Conservation (phyloP, 2,797 vertebrate species). For the Chrysocyon brachyurus region DNA sequence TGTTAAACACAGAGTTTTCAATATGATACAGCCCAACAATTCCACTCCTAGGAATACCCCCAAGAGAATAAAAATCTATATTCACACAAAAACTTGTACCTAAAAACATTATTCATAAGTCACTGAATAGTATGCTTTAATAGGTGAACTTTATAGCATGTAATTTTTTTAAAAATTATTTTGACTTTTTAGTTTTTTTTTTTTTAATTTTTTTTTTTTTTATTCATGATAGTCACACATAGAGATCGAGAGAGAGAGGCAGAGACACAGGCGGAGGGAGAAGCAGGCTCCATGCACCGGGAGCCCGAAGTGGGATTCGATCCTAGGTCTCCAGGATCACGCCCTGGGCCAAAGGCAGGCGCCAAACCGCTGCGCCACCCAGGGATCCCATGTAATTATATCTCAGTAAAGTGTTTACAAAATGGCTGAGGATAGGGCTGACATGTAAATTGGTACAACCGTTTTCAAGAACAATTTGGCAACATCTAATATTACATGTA, state of each 20-base stretch:
- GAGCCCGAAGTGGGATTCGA: no score
- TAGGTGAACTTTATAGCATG: background rate
- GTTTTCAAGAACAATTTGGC: slow-evolving; percentile 36
- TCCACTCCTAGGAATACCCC: background rate
- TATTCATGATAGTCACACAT: no score
- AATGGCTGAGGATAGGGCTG: background rate
- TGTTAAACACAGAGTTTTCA: background rate
- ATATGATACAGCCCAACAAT: background rate
- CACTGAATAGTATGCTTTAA: background rate
- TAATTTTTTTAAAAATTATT: background rate
- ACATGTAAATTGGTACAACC: slow-evolving; percentile 2
- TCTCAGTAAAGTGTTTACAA: slow-evolving; percentile 40
- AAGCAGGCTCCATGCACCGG: no score
- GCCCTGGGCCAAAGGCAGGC: no score
- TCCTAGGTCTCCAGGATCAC: no score
- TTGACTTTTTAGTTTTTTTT: no score
- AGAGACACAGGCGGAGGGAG: no score
- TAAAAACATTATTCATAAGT: background rate
- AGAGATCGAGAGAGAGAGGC: no score
- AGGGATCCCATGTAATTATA: background rate
- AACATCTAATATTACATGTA: slow-evolving; percentile 36
- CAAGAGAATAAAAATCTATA: slow-evolving; percentile 20
- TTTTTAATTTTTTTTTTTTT: no score
- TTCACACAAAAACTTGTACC: slow-evolving; percentile 1
- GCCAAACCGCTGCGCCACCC: no score